phyloP scores from a whole-genome alignment of 2,113 vertebrate species.

The Bombycilla garrulus region DNA sequence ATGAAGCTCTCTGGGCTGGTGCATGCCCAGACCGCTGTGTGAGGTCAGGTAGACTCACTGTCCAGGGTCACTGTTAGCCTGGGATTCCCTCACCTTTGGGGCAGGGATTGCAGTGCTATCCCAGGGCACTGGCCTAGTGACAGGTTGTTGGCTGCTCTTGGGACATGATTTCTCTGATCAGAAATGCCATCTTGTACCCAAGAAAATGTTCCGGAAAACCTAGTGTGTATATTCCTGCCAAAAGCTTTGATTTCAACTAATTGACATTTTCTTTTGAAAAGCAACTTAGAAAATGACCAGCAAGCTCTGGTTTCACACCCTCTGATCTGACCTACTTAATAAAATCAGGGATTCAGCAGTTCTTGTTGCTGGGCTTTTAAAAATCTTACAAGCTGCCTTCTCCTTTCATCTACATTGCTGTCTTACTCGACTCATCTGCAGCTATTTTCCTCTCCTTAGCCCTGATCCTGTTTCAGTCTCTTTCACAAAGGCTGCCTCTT shows the following conservation, averaged over 20 bases:
- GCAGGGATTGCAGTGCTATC: background rate
- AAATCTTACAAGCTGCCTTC: slow-evolving; percentile 7
- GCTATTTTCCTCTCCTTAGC: slow-evolving; percentile 33
- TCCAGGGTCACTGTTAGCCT: background rate
- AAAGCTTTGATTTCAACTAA: slow-evolving; percentile 22
- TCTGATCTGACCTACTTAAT: slow-evolving; percentile 44
- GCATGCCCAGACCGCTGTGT: background rate
- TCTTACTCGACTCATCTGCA: background rate
- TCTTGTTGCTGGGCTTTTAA: slow-evolving; percentile 24
- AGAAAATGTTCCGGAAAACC: background rate
- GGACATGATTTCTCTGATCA: background rate
- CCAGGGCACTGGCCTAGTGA: background rate
- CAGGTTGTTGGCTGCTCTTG: background rate
- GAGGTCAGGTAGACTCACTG: background rate
- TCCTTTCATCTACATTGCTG: background rate
- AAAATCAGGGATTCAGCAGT: slow-evolving; percentile 8
- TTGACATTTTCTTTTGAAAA: slow-evolving; percentile 21
- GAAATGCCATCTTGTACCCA: background rate
- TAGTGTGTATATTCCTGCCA: background rate
- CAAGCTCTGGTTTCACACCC: slow-evolving; percentile 1
- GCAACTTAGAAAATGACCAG: slow-evolving; percentile 17
- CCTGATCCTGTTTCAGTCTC: slow-evolving; percentile 24
- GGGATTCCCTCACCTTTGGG: background rate
- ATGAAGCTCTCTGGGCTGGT: background rate
- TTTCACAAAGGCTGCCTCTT: slow-evolving; percentile 23